Evolutionary conservation across 2,797 vertebrate genomes (phyloP), one percentile per base, ranked within the genome.

Genomic region (Dendrocincla fuliginosa): DNA sequence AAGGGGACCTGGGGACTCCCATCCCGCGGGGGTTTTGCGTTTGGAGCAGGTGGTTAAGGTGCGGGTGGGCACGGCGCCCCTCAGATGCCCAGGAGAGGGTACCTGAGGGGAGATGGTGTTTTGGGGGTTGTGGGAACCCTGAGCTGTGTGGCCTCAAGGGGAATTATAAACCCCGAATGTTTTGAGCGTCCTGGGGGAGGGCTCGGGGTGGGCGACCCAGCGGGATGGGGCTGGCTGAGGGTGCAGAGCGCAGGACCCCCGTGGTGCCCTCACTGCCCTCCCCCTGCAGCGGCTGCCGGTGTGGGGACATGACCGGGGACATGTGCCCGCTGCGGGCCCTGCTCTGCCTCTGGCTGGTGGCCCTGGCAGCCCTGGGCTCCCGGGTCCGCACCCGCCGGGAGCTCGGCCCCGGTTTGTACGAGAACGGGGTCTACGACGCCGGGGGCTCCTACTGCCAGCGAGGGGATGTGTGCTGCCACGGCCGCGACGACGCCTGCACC

Each of bases 381-480:
- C 83, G 70, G 44, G 67, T 94, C 3, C 98, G 99, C 6, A 98
- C 95, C 68, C 98, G 98, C 85, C 98, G 99, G 95, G 99, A 99
- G 60, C 98, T 99, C 20, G 98, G 98, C 2, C 98, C 98, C 1
- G 99, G 99, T 0, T 95, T 99, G 83, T 99, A 99, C 52, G 86
- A 97, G 41, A 97, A 98, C 3, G 99, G 99, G 27, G 99, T 99
- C 89, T 98, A 98, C 84, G 99, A 99, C 37, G 99, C 99, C 0
- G 97, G 94, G 0, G 99, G 99, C 50, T 98, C 98, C 2, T 99
- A 99, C 97, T 99, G 99, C 93, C 83, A 99, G 95, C 97, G 97
- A 20, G 98, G 98, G 71, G 98, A 98, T 27, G 98, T 99, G 50
- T 99, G 99, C 97, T 99, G 99, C 87, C 98, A 96, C 0, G 99